A percentile compares a stretch with the other conserved stretches of the same genome.
These are phyloP conservation scores for Tenrec ecaudatus DNA, from an alignment of 2,113 vertebrate species.

Conservation along the genomic window DNA sequence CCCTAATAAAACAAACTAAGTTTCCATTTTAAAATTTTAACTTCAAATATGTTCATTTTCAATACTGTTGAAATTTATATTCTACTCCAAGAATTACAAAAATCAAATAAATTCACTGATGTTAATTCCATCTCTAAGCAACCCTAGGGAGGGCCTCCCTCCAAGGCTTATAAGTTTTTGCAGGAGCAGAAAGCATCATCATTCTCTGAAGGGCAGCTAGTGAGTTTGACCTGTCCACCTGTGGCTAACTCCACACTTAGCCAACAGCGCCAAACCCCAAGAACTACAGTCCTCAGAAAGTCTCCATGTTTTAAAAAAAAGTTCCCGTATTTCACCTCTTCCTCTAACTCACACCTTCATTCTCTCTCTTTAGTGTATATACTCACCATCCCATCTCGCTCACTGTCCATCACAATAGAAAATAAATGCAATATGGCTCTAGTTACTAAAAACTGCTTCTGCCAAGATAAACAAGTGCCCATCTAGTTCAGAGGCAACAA, in stretches of 20 bases:
- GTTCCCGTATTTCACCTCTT: not conserved
- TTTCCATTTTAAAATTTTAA: slow-evolving; percentile 39
- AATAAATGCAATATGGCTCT: slow-evolving; percentile 42
- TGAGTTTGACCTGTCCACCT: too few relatives aligned
- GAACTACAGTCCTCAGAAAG: slow-evolving; percentile 22
- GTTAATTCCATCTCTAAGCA: too few relatives aligned
- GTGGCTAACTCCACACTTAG: not conserved
- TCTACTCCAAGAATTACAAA: not conserved
- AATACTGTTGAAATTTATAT: slow-evolving; percentile 53
- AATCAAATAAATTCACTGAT: too few relatives aligned
- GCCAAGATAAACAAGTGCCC: slow-evolving; percentile 80
- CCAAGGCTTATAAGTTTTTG: too few relatives aligned
- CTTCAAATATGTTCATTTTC: slow-evolving; percentile 48
- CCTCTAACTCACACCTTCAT: slow-evolving; percentile 45
- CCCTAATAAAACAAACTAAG: slow-evolving; percentile 8
- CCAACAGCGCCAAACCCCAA: not conserved
- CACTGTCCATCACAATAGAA: too few relatives aligned
- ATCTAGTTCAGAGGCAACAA: too few relatives aligned
- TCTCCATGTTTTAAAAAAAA: not conserved
- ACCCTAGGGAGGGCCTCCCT: too few relatives aligned
- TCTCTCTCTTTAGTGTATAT: not conserved
- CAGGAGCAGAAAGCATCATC: too few relatives aligned
- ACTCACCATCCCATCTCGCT: too few relatives aligned
- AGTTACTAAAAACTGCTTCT: slow-evolving; percentile 80
- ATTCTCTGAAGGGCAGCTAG: too few relatives aligned